These are phyloP conservation scores for Cotesia chilonis DNA, from an alignment of 1,140 invertebrate genomes.

Conservation along the genomic window DNA sequence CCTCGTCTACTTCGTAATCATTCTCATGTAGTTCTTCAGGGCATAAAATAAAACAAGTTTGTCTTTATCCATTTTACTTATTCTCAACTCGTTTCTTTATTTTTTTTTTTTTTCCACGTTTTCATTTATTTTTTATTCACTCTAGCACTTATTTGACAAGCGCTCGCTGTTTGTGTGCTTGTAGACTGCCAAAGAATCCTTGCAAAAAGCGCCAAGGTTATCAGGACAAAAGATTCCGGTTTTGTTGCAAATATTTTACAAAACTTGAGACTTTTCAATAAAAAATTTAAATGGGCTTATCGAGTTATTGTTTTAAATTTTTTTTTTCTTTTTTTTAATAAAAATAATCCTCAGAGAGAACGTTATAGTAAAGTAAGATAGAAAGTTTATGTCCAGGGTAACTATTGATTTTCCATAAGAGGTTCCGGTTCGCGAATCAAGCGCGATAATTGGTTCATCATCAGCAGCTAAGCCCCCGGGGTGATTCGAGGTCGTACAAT, in stretches of 20 bases:
- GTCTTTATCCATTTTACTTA: conserved; percentile 15
- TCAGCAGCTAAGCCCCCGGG: not conserved
- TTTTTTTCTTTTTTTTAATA: not conserved
- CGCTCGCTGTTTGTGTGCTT: not conserved
- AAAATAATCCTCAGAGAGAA: not conserved
- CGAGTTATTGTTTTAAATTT: too few relatives aligned
- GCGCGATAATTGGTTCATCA: conserved; percentile 33
- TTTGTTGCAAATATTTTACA: too few relatives aligned
- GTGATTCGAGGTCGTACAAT: not conserved
- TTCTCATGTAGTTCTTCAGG: conserved; percentile 15
- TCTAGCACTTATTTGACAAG: not conserved
- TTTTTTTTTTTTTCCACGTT: not conserved
- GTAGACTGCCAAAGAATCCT: too few relatives aligned
- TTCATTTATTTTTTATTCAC: not conserved
- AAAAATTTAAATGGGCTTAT: too few relatives aligned
- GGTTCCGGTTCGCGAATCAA: conserved; percentile 23
- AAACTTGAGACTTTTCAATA: too few relatives aligned
- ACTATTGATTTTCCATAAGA: conserved; percentile 18
- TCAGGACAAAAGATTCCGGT: too few relatives aligned
- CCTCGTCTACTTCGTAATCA: not conserved
- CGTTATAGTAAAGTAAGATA: not conserved
- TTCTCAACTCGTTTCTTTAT: not conserved
- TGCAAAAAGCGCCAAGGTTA: too few relatives aligned
- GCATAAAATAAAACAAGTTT: conserved; percentile 13
- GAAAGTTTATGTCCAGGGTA: not conserved